Base-by-base conservation (phyloP, 2,888 invertebrate species). In the Nymphalis c-album region DNA sequence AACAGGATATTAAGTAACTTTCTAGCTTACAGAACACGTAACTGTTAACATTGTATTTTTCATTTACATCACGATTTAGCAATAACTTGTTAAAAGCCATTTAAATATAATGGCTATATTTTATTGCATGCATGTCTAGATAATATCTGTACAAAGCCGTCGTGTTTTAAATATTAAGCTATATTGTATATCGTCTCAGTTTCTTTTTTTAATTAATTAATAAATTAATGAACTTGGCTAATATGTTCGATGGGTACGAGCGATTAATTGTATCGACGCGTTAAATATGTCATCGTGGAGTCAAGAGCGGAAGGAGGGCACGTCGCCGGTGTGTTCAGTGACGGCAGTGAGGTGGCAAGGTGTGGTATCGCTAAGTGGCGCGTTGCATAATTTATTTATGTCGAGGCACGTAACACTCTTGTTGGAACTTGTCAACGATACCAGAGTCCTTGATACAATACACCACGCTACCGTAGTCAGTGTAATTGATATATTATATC, bases 351-450 rank as follows among this genome's bases (percentile, higher is more conserved):
- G 77, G 72, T 73, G 78, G 77, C 71, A 69, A 73, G 74, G 77
- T 74, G 76, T 76, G 77, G 80, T 81, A 81, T 78, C 78, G 81
- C 81, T 85, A 87, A 88, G 85, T 86, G 85, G 82, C 80, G 85
- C 80, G 81, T 83, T 88, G 87, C 86, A 91, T 90, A 89, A 90
- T 88, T 87, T 87, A 90, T 88, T 87, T 90, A 90, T 91, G 90
- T 88, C 77, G 77, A 81, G 84, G 83, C 91, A 90, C 90, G 91
- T 85, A 82, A 84, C 82, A 79, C 83, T 81, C 86, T 82, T 78
- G 84, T 83, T 80, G 82, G 78, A 79, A 82, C 80, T 81, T 79
- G 84, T 80, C 80, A 76, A 77, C 77, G 77, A 77, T 79, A 78
- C 79, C 73, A 75, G 79, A 78, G 78, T 78, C 79, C 79, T 80